Percentiles rank a stretch among this genome's conserved stretches.
Evolutionary conservation across 2,888 invertebrate species (phyloP).

Genomic region (Galerucella nymphaeae): DNA sequence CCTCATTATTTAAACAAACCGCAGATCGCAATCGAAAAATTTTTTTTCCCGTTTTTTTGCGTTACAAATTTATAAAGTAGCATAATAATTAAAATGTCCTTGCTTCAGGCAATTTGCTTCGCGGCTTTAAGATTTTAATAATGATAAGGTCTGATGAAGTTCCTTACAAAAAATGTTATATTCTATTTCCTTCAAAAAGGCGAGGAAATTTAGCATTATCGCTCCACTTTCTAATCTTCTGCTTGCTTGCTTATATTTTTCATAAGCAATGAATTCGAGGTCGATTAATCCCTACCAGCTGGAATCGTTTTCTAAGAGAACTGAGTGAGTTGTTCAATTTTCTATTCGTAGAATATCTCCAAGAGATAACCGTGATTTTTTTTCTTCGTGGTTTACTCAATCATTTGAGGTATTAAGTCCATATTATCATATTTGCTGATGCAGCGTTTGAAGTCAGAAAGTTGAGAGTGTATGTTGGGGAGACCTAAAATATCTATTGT

Average conservation of each 20-base stretch:
- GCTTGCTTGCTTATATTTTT: slow-evolving; percentile 3
- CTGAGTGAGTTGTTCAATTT: no score
- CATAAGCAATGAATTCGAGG: background rate
- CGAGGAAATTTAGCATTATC: slow-evolving; percentile 35
- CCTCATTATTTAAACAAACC: slow-evolving; percentile 15
- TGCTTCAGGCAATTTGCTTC: slow-evolving; percentile 39
- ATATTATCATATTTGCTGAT: no score
- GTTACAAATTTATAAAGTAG: slow-evolving; percentile 38
- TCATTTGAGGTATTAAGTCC: no score
- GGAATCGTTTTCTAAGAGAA: background rate
- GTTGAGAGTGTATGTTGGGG: no score
- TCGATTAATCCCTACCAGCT: background rate
- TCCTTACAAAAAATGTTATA: slow-evolving; percentile 41
- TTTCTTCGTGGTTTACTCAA: no score
- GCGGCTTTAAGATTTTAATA: slow-evolving; percentile 45
- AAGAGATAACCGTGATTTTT: no score
- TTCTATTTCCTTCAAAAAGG: slow-evolving; percentile 34
- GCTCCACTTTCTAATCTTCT: slow-evolving; percentile 26
- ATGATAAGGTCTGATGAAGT: slow-evolving; percentile 42
- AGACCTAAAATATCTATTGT: no score
- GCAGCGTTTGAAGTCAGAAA: no score
- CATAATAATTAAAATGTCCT: slow-evolving; percentile 43
- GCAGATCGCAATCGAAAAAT: slow-evolving; percentile 12
- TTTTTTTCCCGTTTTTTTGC: slow-evolving; percentile 27
- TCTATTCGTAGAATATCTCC: no score